Base-by-base conservation (phyloP, 2,888 invertebrate genomes). In the Embidobia sp. region DNA sequence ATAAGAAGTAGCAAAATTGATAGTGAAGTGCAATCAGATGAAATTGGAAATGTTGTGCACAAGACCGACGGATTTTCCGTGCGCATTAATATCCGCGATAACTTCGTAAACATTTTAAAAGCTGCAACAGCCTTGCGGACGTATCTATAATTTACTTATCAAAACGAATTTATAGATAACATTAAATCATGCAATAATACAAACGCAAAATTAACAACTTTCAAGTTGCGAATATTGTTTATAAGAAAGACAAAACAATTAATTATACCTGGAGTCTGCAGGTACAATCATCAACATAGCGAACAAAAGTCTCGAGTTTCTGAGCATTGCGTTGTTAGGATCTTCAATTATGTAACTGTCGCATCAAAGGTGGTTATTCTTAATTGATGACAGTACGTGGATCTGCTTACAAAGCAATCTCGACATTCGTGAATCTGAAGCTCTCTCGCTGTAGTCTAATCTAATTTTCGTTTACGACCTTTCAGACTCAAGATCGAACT, bases 331-430 rank as follows among this genome's bases (percentile, higher is more conserved):
- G 31, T 46, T 44, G 59, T 53, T 48, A 48, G 40, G 61, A 55
- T 67, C 59, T 72, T 77, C 72, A 77, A 77, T 77, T 72, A 77
- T 77, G 77, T 63, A 77, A 72, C 63, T 76, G 70, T 77, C 77
- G 67, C 63, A 55, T 72, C 77, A 72, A 57, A 67, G 77, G 67
- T 73, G 73, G 77, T 77, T 64, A 73, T 77, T 73, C 63, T 72
- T 77, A 77, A 77, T 77, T 77, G 77, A 77, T 67, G 72, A 63
- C 33, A 55, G 55, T 61, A 61, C 53, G 51, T 66, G 66, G 70
- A 77, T 85, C 82, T 84, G 85, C 85, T 87, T 85, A 84, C 87
- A 85, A 85, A 85, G 87, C 87, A 82, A 85, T 85, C 84, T 84
- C 83, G 81, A 73, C 79, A 81, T 84, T 81, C 74, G 84, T 78